Percentiles rank a stretch among this genome's conserved stretches.
These are phyloP conservation scores for Synchiropus splendidus DNA, from an alignment of 2,113 vertebrate genomes.

Conservation along the genomic window DNA sequence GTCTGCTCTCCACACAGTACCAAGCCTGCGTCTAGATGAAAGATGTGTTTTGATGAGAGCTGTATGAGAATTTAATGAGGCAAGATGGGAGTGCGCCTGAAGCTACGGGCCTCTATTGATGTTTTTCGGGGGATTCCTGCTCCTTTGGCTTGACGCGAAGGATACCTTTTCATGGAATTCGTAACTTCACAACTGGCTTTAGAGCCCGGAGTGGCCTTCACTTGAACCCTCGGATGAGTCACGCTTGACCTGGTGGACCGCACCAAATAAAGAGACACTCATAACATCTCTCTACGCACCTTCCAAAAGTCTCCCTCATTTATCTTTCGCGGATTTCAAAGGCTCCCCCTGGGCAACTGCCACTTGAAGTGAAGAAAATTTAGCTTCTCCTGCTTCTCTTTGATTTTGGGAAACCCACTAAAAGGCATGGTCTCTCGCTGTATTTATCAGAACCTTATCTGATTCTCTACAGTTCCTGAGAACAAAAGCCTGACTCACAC, in stretches of 20 bases:
- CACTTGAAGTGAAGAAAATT: slow-evolving; percentile 41
- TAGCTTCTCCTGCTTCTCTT: slow-evolving; percentile 33
- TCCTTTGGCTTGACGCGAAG: slow-evolving; percentile 32
- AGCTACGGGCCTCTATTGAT: slow-evolving; percentile 43
- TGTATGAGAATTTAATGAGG: slow-evolving; percentile 65
- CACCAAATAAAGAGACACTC: no score
- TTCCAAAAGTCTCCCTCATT: slow-evolving; percentile 27
- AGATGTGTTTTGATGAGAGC: slow-evolving; percentile 61
- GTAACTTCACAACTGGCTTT: no score
- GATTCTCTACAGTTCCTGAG: no score
- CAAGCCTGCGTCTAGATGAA: slow-evolving; percentile 44
- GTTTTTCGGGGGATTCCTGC: slow-evolving; percentile 52
- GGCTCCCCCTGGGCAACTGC: slow-evolving; percentile 30
- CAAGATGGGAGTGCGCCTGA: slow-evolving; percentile 47
- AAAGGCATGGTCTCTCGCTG: slow-evolving; percentile 19
- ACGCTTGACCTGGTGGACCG: slow-evolving; percentile 26
- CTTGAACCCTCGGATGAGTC: slow-evolving; percentile 25
- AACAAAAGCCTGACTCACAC: no score
- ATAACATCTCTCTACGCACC: slow-evolving; percentile 28
- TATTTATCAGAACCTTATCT: slow-evolving; percentile 30
- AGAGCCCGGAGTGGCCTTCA: slow-evolving; percentile 2
- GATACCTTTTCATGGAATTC: slow-evolving; percentile 20
- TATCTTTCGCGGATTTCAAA: slow-evolving; percentile 45
- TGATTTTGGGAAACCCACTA: slow-evolving; percentile 33
- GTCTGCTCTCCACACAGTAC: slow-evolving; percentile 22